A percentile compares a stretch with the other conserved stretches of the same genome.
These are phyloP conservation scores for Salticus scenicus DNA, from an alignment of 2,888 invertebrate genomes.

Conservation along the genomic window DNA sequence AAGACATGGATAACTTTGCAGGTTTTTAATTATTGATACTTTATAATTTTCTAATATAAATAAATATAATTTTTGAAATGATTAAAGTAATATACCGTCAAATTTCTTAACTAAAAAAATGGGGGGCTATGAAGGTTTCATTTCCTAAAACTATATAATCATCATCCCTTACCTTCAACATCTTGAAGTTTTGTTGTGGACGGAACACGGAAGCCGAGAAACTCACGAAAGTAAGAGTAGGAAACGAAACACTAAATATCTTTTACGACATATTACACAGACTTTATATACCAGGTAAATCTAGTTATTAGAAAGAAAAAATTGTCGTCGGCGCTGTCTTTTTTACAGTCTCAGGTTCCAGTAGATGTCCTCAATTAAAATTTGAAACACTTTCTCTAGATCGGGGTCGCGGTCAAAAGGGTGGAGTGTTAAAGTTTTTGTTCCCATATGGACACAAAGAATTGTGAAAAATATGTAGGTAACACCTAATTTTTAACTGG, in stretches of 20 bases:
- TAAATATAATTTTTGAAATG: too few relatives aligned
- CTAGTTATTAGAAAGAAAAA: neutral
- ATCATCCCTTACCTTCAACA: neutral
- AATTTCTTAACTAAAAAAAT: too few relatives aligned
- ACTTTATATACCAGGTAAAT: neutral
- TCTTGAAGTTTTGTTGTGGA: neutral
- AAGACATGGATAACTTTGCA: too few relatives aligned
- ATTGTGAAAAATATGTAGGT: neutral
- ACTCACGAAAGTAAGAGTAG: too few relatives aligned
- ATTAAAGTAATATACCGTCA: too few relatives aligned
- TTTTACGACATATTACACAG: neutral
- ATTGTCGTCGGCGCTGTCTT: neutral
- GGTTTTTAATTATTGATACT: too few relatives aligned
- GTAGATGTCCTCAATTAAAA: neutral
- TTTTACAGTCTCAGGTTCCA: neutral
- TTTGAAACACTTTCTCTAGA: neutral
- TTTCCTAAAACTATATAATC: too few relatives aligned
- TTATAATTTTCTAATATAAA: too few relatives aligned
- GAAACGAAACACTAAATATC: neutral
- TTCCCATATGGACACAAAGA: neutral
- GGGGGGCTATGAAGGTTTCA: too few relatives aligned
- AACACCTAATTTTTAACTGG: neutral
- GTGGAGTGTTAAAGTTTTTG: neutral
- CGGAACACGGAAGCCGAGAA: too few relatives aligned
- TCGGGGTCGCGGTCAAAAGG: conserved; percentile 1